A percentile compares a stretch with the other conserved stretches of the same genome.
Evolutionary conservation across 2,113 vertebrate species (phyloP).

Genomic region (Rhodinocichla rosea): DNA sequence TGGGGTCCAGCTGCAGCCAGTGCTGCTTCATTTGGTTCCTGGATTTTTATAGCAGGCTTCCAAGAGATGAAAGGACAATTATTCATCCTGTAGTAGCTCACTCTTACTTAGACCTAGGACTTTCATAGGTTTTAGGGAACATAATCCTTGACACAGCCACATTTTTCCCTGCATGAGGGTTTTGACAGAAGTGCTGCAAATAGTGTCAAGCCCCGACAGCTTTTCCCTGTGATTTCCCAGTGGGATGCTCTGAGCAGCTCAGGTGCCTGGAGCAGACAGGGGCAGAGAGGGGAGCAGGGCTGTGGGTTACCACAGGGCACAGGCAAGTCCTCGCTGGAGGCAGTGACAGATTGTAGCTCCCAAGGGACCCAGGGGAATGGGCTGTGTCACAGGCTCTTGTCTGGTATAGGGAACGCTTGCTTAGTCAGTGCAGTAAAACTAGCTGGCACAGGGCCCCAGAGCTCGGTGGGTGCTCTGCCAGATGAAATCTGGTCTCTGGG

Average conservation of each 20-base stretch:
- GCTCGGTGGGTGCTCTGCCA: not conserved
- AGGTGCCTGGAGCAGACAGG: not conserved
- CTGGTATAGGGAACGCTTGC: not conserved
- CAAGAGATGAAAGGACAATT: not conserved
- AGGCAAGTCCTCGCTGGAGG: not conserved
- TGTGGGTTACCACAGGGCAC: not conserved
- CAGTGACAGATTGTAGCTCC: not conserved
- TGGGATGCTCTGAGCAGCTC: not conserved
- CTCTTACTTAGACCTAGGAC: not conserved
- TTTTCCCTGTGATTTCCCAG: not conserved
- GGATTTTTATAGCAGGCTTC: not conserved
- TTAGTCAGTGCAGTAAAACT: not conserved
- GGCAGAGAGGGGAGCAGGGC: not conserved
- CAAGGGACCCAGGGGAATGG: not conserved
- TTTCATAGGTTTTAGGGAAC: slow-evolving; percentile 15
- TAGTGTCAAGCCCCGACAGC: not conserved
- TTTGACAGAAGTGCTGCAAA: not conserved
- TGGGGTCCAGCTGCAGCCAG: not conserved
- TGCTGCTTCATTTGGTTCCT: not conserved
- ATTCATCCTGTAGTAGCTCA: not conserved
- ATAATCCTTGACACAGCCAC: not conserved
- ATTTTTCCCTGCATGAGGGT: not conserved
- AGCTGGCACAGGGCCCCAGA: not conserved
- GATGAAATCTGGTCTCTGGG: not conserved
- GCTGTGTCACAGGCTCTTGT: not conserved